phyloP scores from a whole-genome alignment of 2,888 invertebrate species.

The Glaucopsyche alexis region DNA sequence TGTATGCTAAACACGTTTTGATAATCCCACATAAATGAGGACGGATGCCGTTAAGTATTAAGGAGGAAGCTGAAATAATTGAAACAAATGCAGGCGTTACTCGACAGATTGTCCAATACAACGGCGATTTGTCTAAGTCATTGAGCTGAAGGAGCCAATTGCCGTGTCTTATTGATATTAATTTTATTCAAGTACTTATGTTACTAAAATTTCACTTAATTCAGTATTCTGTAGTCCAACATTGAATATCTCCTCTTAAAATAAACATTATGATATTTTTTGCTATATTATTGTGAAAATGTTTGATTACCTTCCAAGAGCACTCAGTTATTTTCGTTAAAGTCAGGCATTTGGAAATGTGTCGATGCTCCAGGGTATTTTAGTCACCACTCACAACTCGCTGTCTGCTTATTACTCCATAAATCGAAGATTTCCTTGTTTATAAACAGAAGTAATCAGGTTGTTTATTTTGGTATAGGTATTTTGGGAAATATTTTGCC shows the following conservation, averaged over 20 bases:
- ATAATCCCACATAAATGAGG: constrained; percentile 48
- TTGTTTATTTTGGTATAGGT: too few species aligned
- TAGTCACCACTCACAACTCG: background rate
- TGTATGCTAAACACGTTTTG: constrained; percentile 59
- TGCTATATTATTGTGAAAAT: background rate
- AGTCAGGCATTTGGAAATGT: constrained; percentile 20
- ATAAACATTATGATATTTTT: too few species aligned
- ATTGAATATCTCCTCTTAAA: background rate
- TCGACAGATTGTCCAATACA: constrained; percentile 78
- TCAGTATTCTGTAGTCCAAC: background rate
- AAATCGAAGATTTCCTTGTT: constrained; percentile 1
- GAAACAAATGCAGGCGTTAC: constrained; percentile 78
- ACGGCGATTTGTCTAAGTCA: constrained; percentile 76
- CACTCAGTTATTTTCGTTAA: background rate
- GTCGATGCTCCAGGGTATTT: constrained; percentile 23
- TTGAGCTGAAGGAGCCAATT: constrained; percentile 59
- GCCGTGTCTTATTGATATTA: constrained; percentile 39
- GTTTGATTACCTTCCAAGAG: constrained; percentile 6
- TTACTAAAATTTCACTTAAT: background rate
- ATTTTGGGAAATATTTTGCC: too few species aligned
- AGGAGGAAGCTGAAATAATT: constrained; percentile 72
- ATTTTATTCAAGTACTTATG: constrained; percentile 6
- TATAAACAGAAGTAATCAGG: background rate
- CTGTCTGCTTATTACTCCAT: background rate
- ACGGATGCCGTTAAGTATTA: constrained; percentile 58